Conservation (phyloP, 2,113 vertebrate species). For the Nerophis lumbriciformis region DNA sequence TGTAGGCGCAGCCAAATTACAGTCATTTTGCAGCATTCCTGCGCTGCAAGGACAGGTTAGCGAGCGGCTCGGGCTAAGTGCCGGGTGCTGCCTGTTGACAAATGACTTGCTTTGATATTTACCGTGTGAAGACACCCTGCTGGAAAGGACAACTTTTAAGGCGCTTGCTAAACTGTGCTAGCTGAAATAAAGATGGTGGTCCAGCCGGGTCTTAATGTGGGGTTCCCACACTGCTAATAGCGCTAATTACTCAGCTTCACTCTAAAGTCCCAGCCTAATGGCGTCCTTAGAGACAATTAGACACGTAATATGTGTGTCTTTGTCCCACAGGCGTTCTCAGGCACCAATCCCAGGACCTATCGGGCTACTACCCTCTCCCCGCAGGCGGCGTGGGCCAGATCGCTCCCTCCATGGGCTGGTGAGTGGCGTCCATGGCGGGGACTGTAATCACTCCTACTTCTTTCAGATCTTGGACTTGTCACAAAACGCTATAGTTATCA, state of each 20-base stretch:
- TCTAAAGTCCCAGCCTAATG: background rate
- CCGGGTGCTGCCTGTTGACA: slow-evolving; percentile 72
- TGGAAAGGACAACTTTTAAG: too few relatives aligned
- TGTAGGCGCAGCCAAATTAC: slow-evolving; percentile 69
- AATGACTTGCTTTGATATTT: slow-evolving; percentile 75
- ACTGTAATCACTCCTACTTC: slow-evolving; percentile 8
- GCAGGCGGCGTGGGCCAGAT: slow-evolving; percentile 89
- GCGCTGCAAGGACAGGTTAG: slow-evolving; percentile 68
- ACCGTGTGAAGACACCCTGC: slow-evolving; percentile 27
- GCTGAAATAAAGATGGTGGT: slow-evolving; percentile 7
- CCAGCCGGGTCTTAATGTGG: slow-evolving; percentile 39
- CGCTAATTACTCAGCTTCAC: slow-evolving; percentile 28
- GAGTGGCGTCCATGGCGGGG: slow-evolving; percentile 59
- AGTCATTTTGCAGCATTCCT: slow-evolving; percentile 74
- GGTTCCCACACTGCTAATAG: slow-evolving; percentile 62
- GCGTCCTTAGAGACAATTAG: background rate
- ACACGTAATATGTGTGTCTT: background rate
- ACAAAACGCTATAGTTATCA: too few relatives aligned
- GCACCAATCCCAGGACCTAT: slow-evolving; percentile 89
- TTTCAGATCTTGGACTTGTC: background rate
- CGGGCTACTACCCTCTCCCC: slow-evolving; percentile 90
- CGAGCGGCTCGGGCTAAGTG: slow-evolving; percentile 61
- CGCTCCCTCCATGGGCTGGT: slow-evolving; percentile 94
- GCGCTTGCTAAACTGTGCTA: background rate
- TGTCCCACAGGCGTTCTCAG: slow-evolving; percentile 81